Base-by-base conservation (phyloP, 2,888 invertebrate genomes). In the Conistra vaccinii region DNA sequence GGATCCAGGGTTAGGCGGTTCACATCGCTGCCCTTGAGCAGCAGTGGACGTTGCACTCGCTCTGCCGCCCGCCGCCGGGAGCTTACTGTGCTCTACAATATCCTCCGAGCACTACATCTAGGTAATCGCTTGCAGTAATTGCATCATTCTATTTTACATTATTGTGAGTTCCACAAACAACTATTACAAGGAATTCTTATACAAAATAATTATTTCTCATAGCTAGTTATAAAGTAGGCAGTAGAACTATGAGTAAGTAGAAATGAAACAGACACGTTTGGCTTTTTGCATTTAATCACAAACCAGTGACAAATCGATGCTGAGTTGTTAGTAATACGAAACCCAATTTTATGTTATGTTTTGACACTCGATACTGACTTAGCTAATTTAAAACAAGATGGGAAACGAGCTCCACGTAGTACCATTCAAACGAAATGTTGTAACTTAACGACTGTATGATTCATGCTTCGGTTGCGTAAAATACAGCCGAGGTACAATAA, bases 381-480 rank as follows among this genome's bases (percentile, higher is more conserved):
- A 53, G 80, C 74, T 67, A 74, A 85, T 79, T 77, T 81, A 60
- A 80, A 79, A 78, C 78, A 61, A 80, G 77, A 83, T 83, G 78
- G 83, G 78, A 85, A 84, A 84, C 73, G 78, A 81, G 78, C 70
- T 76, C 73, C 82, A 80, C 73, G 86, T 86, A 83, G 71, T 81
- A 84, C 65, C 62, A 84, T 83, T 80, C 74, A 83, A 86, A 86
- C 83, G 72, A 85, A 84, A 87, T 88, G 85, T 85, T 86, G 87
- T 85, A 89, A 88, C 87, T 83, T 84, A 88, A 83, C 85, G 83
- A 84, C 83, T 83, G 83, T 69, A 84, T 92, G 92, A 93, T 86
- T 93, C 92, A 93, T 87, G 83, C 84, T 87, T 79, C 71, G 83
- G 72, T 92, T 93, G 89, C 90, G 91, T 90, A 91, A 90, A 88